A percentile compares a stretch with the other conserved stretches of the same genome.
Conservation (phyloP, 2,797 vertebrate species). For the Monodelphis domestica region DNA sequence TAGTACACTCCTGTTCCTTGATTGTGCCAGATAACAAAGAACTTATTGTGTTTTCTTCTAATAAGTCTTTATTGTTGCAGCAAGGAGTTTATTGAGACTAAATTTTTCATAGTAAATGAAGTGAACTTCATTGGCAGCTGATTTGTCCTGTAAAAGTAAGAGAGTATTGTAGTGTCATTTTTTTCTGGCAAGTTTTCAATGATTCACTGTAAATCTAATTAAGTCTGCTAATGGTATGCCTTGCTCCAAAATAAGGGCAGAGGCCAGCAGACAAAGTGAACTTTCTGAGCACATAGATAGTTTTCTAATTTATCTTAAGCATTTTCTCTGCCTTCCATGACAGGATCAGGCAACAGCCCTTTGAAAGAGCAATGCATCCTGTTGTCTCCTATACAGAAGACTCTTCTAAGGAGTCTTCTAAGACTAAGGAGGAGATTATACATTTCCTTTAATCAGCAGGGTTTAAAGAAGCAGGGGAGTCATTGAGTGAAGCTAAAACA, state of each 20-base stretch:
- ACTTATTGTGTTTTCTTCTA: background rate
- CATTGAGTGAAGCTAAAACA: background rate
- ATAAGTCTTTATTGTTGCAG: background rate
- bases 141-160: background rate
- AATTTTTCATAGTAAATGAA: conserved; percentile 34
- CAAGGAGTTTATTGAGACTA: conserved; percentile 5
- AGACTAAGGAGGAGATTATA: background rate
- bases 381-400: background rate
- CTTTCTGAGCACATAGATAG: background rate
- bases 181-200: background rate
- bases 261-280: background rate
- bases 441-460: background rate
- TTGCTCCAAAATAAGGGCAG: background rate
- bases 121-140: conserved; percentile 29
- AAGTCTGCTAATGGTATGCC: conserved; percentile 30
- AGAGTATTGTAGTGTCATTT: background rate
- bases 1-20: background rate
- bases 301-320: background rate
- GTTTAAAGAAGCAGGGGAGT: background rate
- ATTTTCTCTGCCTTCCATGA: background rate
- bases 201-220: conserved; percentile 22
- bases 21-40: background rate
- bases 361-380: background rate
- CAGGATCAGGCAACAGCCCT: background rate
- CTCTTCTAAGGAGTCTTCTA: background rate